These are phyloP conservation scores for Nematopogon swammerdamellus DNA, from an alignment of 2,888 invertebrate genomes.

Conservation along the genomic window DNA sequence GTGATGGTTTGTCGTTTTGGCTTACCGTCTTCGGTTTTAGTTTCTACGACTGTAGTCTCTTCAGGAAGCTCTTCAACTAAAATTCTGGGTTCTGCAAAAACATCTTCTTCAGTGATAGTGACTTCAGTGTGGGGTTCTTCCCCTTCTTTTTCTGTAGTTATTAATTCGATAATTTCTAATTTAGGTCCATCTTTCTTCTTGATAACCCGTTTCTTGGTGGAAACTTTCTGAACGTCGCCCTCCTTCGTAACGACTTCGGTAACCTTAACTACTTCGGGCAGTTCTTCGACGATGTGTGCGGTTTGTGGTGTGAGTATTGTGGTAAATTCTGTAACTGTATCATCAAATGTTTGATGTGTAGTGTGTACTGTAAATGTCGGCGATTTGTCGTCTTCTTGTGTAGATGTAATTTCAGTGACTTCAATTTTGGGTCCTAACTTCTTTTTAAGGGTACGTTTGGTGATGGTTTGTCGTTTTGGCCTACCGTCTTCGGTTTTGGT, in stretches of 20 bases:
- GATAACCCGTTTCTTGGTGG: constrained; percentile 8
- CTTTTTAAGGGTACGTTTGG: constrained; percentile 25
- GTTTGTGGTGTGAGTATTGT: too few species aligned
- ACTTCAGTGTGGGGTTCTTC: constrained; percentile 10
- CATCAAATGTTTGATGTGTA: neutral
- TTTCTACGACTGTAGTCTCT: constrained; percentile 6
- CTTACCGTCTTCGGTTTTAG: constrained; percentile 11
- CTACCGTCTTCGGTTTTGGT: constrained; percentile 9
- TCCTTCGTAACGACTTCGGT: too few species aligned
- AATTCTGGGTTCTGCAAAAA: constrained; percentile 4
- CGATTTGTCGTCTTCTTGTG: constrained; percentile 31
- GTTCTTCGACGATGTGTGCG: too few species aligned
- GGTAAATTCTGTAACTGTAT: too few species aligned
- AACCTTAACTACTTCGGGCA: too few species aligned
- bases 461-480: constrained; percentile 5
- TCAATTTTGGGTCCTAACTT: constrained; percentile 24
- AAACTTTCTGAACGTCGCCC: too few species aligned
- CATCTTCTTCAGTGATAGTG: constrained; percentile 5
- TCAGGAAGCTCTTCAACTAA: constrained; percentile 13
- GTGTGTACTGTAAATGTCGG: constrained; percentile 16
- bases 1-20: constrained; percentile 24
- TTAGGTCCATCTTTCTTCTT: constrained; percentile 11
- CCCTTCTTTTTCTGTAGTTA: constrained; percentile 21
- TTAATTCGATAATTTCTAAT: constrained; percentile 22
- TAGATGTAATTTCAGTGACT: constrained; percentile 37